Conservation (phyloP, 2,888 invertebrate genomes). For the Epicampocera succincta region DNA sequence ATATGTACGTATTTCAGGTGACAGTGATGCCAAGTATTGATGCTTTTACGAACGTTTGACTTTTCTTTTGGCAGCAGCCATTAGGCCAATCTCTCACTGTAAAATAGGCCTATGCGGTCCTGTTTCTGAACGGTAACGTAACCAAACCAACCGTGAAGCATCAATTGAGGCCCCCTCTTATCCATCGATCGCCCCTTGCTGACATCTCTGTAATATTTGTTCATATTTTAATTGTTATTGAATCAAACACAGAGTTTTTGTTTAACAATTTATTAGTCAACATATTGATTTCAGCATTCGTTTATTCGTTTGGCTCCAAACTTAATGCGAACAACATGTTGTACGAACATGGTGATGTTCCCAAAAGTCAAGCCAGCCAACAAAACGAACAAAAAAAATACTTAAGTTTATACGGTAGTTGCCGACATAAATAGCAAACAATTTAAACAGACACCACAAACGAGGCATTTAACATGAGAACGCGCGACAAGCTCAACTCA, state of each 20-base stretch:
- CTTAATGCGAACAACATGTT: constrained; percentile 64
- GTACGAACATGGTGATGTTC: constrained; percentile 66
- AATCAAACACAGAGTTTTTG: constrained; percentile 55
- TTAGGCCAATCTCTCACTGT: no score
- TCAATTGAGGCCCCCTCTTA: background rate
- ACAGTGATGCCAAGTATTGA: no score
- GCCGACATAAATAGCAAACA: constrained; percentile 82
- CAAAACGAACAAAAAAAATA: constrained; percentile 5
- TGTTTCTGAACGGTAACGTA: no score
- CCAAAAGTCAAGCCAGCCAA: constrained; percentile 35
- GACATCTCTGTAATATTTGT: constrained; percentile 35
- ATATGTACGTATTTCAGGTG: no score
- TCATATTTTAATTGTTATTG: constrained; percentile 62
- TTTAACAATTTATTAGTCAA: constrained; percentile 81
- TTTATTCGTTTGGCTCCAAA: constrained; percentile 65
- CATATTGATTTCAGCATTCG: constrained; percentile 82
- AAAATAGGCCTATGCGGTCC: no score
- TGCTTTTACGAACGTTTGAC: no score
- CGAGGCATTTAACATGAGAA: constrained; percentile 60
- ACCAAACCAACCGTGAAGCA: no score
- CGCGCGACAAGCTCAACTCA: constrained; percentile 63
- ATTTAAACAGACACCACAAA: constrained; percentile 75
- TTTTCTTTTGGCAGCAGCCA: no score
- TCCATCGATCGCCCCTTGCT: background rate
- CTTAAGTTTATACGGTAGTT: constrained; percentile 80